phyloP scores from a whole-genome alignment of 1,140 invertebrate species.

The Aphelenchoides avenae region DNA sequence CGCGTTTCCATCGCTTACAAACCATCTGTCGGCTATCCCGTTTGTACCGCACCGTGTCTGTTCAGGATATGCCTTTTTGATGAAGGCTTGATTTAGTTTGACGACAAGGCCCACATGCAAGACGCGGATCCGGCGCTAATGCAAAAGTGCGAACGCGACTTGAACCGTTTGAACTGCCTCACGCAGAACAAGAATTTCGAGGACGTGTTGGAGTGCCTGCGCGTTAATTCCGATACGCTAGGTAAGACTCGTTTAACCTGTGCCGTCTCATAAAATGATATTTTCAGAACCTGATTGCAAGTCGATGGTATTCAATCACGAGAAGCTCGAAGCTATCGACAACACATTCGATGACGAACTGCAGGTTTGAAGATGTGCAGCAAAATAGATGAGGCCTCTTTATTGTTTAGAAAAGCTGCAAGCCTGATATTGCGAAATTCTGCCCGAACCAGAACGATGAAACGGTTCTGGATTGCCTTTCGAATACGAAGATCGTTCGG shows the following conservation, averaged over 20 bases:
- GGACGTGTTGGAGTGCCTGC: slow-evolving; percentile 69
- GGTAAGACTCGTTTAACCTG: slow-evolving; percentile 22
- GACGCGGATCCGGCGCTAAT: slow-evolving; percentile 74
- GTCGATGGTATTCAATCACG: slow-evolving; percentile 51
- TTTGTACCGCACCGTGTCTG: too few species aligned
- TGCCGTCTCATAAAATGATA: not conserved
- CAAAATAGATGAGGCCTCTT: slow-evolving; percentile 11
- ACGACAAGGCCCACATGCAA: slow-evolving; percentile 57
- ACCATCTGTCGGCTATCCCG: too few species aligned
- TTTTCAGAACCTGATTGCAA: slow-evolving; percentile 54
- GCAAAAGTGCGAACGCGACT: slow-evolving; percentile 72
- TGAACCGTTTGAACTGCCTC: slow-evolving; percentile 65
- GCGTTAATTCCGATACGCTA: slow-evolving; percentile 48
- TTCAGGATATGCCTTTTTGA: not conserved
- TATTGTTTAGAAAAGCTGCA: slow-evolving; percentile 41
- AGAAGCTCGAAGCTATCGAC: slow-evolving; percentile 56
- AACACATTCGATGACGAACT: slow-evolving; percentile 57
- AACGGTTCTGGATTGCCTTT: slow-evolving; percentile 63
- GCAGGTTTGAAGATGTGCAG: slow-evolving; percentile 32
- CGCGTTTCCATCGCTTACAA: too few species aligned
- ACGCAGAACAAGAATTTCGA: slow-evolving; percentile 72
- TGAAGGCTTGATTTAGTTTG: slow-evolving; percentile 59
- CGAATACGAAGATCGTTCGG: slow-evolving; percentile 73
- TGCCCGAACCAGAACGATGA: slow-evolving; percentile 53
- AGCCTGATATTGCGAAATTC: slow-evolving; percentile 54